Percentiles rank a stretch among this genome's conserved stretches.
phyloP scores from a whole-genome alignment of 2,888 invertebrate genomes.

The Agriotes lineatus region DNA sequence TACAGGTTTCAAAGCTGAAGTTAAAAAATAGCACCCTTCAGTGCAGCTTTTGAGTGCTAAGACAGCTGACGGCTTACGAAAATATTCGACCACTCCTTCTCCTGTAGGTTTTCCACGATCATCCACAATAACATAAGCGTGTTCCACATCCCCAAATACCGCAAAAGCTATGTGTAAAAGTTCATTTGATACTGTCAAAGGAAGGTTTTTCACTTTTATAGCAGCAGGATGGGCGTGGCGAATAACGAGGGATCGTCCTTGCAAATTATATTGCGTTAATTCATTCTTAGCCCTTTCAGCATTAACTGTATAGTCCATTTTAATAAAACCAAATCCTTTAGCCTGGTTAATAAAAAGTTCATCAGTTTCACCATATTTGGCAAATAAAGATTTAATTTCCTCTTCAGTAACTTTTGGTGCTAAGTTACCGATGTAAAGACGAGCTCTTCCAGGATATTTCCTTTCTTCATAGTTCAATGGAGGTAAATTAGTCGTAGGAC shows the following conservation, averaged over 20 bases:
- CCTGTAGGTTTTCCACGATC: constrained; percentile 96
- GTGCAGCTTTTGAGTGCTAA: constrained; percentile 89
- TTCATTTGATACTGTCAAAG: constrained; percentile 94
- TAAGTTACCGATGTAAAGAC: constrained; percentile 93
- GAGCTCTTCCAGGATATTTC: constrained; percentile 92
- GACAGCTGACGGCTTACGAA: constrained; percentile 90
- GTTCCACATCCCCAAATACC: constrained; percentile 89
- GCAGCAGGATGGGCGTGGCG: constrained; percentile 95
- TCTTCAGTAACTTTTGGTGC: constrained; percentile 90
- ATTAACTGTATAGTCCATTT: constrained; percentile 91
- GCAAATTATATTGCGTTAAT: constrained; percentile 87
- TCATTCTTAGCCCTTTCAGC: constrained; percentile 96
- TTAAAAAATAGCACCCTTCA: constrained; percentile 94
- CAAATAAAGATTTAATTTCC: constrained; percentile 88
- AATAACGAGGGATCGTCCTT: constrained; percentile 89
- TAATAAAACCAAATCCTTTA: constrained; percentile 96
- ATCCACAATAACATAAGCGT: constrained; percentile 94
- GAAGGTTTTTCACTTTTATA: constrained; percentile 91
- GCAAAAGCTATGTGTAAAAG: constrained; percentile 88
- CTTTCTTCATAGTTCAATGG: constrained; percentile 81
- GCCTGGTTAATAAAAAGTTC: constrained; percentile 94
- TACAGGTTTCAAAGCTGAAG: constrained; percentile 90
- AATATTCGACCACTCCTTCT: constrained; percentile 96
- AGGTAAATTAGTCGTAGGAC: constrained; percentile 83
- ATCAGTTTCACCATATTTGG: constrained; percentile 89